phyloP scores from a whole-genome alignment of 2,888 invertebrate genomes.

The Hypselothyrea guttata region DNA sequence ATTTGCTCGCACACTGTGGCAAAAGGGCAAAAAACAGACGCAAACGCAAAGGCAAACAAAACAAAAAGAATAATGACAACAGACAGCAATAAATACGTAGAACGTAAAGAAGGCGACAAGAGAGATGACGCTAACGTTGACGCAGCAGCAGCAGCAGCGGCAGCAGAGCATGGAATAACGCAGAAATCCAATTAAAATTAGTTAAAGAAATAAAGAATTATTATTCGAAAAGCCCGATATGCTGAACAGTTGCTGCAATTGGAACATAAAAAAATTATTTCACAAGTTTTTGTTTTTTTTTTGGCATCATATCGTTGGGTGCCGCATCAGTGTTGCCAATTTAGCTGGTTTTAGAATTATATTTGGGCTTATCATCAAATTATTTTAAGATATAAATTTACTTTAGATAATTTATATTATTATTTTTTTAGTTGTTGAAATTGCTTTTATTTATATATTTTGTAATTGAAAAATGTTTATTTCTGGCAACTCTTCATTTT shows the following conservation, averaged over 20 bases:
- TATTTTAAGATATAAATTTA: too few relatives aligned
- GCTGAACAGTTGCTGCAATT: constrained; percentile 15
- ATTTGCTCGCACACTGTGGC: constrained; percentile 2
- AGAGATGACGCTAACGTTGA: constrained; percentile 33
- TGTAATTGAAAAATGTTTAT: too few relatives aligned
- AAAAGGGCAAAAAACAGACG: constrained; percentile 6
- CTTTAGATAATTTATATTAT: too few relatives aligned
- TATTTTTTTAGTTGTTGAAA: too few relatives aligned
- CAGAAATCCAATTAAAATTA: constrained; percentile 63
- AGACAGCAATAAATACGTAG: constrained; percentile 53
- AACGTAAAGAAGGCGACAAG: constrained; percentile 26
- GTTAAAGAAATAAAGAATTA: constrained; percentile 45
- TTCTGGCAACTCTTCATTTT: too few relatives aligned
- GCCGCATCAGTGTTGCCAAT: too few relatives aligned
- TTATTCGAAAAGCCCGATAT: constrained; percentile 34
- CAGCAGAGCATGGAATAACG: constrained; percentile 14
- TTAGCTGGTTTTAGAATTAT: too few relatives aligned
- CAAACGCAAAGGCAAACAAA: constrained; percentile 26
- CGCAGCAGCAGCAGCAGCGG: constrained; percentile 19
- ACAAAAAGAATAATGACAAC: constrained; percentile 34
- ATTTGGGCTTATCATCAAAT: too few relatives aligned
- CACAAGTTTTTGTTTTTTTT: constrained; percentile 36
- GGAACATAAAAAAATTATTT: constrained; percentile 32
- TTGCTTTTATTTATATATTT: too few relatives aligned
- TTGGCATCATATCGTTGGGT: too few relatives aligned